A percentile compares a stretch with the other conserved stretches of the same genome.
These are phyloP conservation scores for Lysandra coridon DNA, from an alignment of 2,888 invertebrate genomes.

Conservation along the genomic window DNA sequence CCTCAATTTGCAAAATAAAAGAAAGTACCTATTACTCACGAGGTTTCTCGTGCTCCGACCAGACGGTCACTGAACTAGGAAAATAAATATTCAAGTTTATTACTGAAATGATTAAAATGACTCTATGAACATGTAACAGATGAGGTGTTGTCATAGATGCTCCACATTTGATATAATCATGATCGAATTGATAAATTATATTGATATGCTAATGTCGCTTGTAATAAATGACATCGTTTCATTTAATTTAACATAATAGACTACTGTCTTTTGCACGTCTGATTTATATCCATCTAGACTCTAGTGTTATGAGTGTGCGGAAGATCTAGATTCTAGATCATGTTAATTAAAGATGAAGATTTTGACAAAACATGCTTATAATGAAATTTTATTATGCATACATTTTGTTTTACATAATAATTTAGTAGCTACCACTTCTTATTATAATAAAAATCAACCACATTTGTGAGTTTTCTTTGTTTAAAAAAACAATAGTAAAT, in stretches of 20 bases:
- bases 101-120: slow-evolving; percentile 63
- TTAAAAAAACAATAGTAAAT: not conserved
- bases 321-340: not conserved
- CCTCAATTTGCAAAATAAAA: too few relatives aligned
- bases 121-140: not conserved
- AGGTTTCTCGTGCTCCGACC: not conserved
- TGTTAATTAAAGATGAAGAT: not conserved
- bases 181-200: slow-evolving; percentile 1
- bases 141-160: not conserved
- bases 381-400: not conserved
- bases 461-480: not conserved
- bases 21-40: not conserved
- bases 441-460: not conserved
- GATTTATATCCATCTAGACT: not conserved
- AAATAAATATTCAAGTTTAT: slow-evolving; percentile 61
- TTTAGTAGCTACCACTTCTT: not conserved
- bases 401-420: not conserved
- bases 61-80: slow-evolving; percentile 1
- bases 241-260: not conserved
- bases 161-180: not conserved
- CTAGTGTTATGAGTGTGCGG: not conserved
- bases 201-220: not conserved
- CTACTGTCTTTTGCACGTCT: slow-evolving; percentile 2
- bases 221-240: slow-evolving; percentile 6
- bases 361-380: not conserved